Percentiles rank a stretch among this genome's conserved stretches.
These are phyloP conservation scores for Umimayanthus kanabou DNA, from an alignment of 92 coral and sea anemone genomes.

Conservation along the genomic window DNA sequence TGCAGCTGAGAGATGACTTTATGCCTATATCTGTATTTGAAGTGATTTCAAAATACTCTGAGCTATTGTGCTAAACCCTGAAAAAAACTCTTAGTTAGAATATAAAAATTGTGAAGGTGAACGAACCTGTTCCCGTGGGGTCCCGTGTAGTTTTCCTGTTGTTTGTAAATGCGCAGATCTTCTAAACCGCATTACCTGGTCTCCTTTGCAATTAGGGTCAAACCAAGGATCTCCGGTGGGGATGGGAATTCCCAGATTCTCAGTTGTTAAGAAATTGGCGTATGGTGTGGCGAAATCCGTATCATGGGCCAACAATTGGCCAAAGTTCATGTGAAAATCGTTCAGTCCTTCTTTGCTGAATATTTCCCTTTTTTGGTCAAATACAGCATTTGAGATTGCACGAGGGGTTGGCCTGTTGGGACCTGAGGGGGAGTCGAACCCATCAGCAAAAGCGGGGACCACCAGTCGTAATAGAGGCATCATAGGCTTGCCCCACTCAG, in stretches of 20 bases:
- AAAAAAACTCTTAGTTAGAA: not conserved
- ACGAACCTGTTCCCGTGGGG: conserved; percentile 90
- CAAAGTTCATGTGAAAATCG: conserved; percentile 94
- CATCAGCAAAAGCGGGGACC: conserved; percentile 80
- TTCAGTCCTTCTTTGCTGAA: conserved; percentile 80
- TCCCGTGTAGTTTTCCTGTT: conserved; percentile 88
- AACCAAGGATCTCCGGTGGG: conserved; percentile 98
- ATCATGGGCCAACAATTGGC: conserved; percentile 96
- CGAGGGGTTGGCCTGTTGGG: conserved; percentile 84
- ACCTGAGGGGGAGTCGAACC: conserved; percentile 91
- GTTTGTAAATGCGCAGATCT: conserved; percentile 93
- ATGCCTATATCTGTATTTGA: too few species aligned
- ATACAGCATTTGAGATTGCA: conserved; percentile 80
- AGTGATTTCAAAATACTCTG: too few species aligned
- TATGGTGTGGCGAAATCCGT: conserved; percentile 98
- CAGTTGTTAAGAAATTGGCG: conserved; percentile 92
- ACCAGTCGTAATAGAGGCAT: conserved; percentile 82
- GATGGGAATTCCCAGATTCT: conserved; percentile 88
- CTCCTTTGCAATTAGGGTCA: conserved; percentile 90
- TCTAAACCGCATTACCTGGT: conserved; percentile 94
- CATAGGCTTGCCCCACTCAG: conserved; percentile 87
- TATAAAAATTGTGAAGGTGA: not conserved
- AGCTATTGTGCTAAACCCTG: too few species aligned
- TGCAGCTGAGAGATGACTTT: too few species aligned
- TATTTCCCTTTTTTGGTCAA: conserved; percentile 83